phyloP scores from a whole-genome alignment of 2,797 vertebrate genomes.

The Urophycis tenuis region DNA sequence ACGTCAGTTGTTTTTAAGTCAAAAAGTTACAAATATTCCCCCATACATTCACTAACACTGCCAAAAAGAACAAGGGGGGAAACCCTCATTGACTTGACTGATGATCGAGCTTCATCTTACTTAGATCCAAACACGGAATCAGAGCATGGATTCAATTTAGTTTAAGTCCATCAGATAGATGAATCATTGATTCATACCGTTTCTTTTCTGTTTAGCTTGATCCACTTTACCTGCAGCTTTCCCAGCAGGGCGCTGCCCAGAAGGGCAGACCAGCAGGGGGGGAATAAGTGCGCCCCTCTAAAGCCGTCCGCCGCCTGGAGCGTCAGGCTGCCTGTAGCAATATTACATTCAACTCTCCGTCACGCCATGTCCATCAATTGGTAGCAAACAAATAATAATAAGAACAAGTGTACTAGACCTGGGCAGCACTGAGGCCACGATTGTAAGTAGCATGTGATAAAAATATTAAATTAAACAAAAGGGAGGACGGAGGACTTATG shows the following conservation, averaged over 20 bases:
- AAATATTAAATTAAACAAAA: background rate
- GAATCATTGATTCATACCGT: constrained; percentile 36
- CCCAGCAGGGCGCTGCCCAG: no score
- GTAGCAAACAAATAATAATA: constrained; percentile 43
- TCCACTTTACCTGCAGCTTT: constrained; percentile 11
- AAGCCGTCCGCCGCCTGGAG: constrained; percentile 7
- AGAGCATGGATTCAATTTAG: constrained; percentile 9
- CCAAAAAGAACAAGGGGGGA: constrained; percentile 29
- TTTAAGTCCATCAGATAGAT: constrained; percentile 54
- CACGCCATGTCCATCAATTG: constrained; percentile 22
- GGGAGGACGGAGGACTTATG: background rate
- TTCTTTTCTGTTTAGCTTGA: constrained; percentile 14
- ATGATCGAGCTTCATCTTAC: constrained; percentile 56
- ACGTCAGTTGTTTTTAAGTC: constrained; percentile 3
- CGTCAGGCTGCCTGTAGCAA: constrained; percentile 33
- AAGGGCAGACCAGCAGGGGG: constrained; percentile 8
- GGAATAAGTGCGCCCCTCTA: constrained; percentile 24
- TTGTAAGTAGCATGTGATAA: constrained; percentile 20
- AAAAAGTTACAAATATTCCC: constrained; percentile 29
- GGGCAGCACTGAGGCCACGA: constrained; percentile 18
- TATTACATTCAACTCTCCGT: constrained; percentile 56
- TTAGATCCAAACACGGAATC: constrained; percentile 46
- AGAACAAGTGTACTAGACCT: constrained; percentile 23
- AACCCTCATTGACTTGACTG: constrained; percentile 24
- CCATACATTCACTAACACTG: constrained; percentile 50